Conservation (phyloP, 2,888 invertebrate genomes). For the Cheiracanthium punctorium region DNA sequence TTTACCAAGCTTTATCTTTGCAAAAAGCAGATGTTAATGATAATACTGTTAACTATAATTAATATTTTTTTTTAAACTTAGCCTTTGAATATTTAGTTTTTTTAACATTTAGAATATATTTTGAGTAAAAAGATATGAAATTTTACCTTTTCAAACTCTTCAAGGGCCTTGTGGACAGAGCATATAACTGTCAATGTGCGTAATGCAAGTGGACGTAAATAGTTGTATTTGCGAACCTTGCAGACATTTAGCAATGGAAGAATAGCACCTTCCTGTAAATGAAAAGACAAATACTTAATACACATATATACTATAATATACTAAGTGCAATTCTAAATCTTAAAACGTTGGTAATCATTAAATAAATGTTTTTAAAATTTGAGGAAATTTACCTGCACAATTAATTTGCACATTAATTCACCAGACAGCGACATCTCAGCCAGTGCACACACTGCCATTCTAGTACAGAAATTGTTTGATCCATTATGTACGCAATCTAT, state of each 20-base stretch:
- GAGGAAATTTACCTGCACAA: constrained; percentile 48
- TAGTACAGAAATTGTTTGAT: constrained; percentile 35
- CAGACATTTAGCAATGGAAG: constrained; percentile 44
- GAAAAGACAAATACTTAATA: constrained; percentile 3
- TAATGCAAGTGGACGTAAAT: constrained; percentile 55
- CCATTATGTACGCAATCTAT: constrained; percentile 47
- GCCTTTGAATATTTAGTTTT: too few species aligned
- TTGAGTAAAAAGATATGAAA: not conserved
- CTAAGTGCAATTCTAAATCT: not conserved
- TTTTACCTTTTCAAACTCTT: constrained; percentile 60
- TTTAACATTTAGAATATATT: too few species aligned
- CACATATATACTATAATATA: not conserved
- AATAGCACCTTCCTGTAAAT: constrained; percentile 54
- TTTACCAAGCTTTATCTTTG: too few species aligned
- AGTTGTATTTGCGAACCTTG: constrained; percentile 45
- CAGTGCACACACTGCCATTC: constrained; percentile 60
- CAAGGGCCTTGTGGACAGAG: constrained; percentile 31
- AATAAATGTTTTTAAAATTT: not conserved
- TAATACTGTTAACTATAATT: too few species aligned
- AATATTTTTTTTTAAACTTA: not conserved
- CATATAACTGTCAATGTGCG: constrained; percentile 56
- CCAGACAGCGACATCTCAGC: constrained; percentile 66
- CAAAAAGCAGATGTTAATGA: not conserved
- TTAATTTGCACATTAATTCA: constrained; percentile 53
- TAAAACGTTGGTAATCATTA: not conserved